These are phyloP conservation scores for Epicampocera succincta DNA, from an alignment of 2,888 invertebrate genomes.

Conservation along the genomic window DNA sequence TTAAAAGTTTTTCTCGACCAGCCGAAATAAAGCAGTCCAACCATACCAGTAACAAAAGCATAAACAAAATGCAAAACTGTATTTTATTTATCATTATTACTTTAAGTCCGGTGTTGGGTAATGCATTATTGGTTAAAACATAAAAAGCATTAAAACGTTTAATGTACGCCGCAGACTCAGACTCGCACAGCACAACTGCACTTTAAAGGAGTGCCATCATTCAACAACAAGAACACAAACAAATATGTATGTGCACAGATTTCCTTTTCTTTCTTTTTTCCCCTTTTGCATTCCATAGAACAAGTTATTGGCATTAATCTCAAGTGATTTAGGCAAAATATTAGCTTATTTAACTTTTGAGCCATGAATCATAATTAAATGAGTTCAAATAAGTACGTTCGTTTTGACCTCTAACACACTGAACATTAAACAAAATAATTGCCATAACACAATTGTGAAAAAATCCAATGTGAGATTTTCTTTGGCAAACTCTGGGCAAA, in stretches of 20 bases:
- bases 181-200: not conserved
- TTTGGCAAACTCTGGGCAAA: slow-evolving; percentile 25
- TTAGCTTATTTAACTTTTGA: slow-evolving; percentile 45
- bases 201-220: slow-evolving; percentile 28
- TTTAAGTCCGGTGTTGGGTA: slow-evolving; percentile 33
- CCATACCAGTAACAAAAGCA: slow-evolving; percentile 42
- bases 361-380: slow-evolving; percentile 63
- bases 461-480: slow-evolving; percentile 19
- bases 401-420: slow-evolving; percentile 51
- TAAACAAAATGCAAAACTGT: slow-evolving; percentile 52
- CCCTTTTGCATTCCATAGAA: not conserved
- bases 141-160: slow-evolving; percentile 39
- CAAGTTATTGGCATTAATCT: slow-evolving; percentile 39
- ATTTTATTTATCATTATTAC: slow-evolving; percentile 62
- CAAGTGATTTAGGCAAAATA: slow-evolving; percentile 33
- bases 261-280: too few relatives aligned
- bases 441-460: slow-evolving; percentile 21
- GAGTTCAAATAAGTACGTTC: slow-evolving; percentile 27
- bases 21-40: slow-evolving; percentile 26
- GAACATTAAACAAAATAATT: slow-evolving; percentile 62
- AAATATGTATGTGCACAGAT: too few relatives aligned
- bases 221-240: too few relatives aligned
- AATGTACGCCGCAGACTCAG: slow-evolving; percentile 35
- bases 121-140: slow-evolving; percentile 51
- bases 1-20: slow-evolving; percentile 49